A percentile compares a stretch with the other conserved stretches of the same genome.
phyloP scores from a whole-genome alignment of 1,140 invertebrate species.

The Bombyx mori region DNA sequence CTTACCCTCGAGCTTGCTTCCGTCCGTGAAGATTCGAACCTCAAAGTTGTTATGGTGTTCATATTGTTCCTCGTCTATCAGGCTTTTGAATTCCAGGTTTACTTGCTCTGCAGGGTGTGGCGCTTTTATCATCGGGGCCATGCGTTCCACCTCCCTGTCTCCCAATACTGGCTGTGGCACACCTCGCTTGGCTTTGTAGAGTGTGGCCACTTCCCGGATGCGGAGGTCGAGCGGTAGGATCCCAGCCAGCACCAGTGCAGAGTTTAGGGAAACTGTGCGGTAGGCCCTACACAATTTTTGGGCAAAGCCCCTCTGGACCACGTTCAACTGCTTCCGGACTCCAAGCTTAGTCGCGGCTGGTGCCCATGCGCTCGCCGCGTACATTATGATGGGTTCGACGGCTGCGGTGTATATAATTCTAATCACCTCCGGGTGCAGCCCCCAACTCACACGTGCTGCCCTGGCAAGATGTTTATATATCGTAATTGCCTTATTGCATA shows the following conservation, averaged over 20 bases:
- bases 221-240: slow-evolving; percentile 19
- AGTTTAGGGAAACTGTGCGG: slow-evolving; percentile 16
- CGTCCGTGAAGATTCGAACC: no score
- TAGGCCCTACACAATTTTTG: slow-evolving; percentile 18
- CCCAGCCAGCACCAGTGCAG: slow-evolving; percentile 12
- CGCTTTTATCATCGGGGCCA: neutral
- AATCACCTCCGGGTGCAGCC: neutral
- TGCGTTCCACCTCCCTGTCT: neutral
- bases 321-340: neutral
- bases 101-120: neutral
- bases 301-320: slow-evolving; percentile 15
- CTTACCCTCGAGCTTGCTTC: no score
- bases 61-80: no score
- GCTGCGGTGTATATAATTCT: neutral
- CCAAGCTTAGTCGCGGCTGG: neutral
- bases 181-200: slow-evolving; percentile 16
- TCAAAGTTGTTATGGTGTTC: no score
- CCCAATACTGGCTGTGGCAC: neutral
- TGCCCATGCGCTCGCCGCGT: neutral
- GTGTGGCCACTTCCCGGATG: slow-evolving; percentile 14
- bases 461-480: slow-evolving; percentile 2
- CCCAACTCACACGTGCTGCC: neutral
- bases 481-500: neutral
- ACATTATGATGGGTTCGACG: slow-evolving; percentile 1
- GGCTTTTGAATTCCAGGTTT: no score